A percentile compares a stretch with the other conserved stretches of the same genome.
Conservation (phyloP, 2,113 vertebrate species). For the Aegotheles bennettii region DNA sequence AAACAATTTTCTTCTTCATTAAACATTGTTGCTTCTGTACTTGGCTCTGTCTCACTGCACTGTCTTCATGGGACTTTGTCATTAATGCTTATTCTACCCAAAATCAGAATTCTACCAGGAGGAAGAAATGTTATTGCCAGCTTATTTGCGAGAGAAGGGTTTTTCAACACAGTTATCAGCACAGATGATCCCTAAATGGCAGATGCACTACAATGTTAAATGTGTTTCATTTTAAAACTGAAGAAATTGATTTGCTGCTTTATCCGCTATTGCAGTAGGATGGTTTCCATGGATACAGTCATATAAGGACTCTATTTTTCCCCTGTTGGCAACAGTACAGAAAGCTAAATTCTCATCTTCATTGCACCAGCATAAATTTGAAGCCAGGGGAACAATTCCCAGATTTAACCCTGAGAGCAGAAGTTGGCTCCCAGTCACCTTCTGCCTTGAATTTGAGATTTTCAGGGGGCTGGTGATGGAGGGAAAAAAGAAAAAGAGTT, state of each 20-base stretch:
- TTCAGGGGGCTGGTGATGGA: rapidly evolving
- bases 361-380: constrained; percentile 28
- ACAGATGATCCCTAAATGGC: neutral
- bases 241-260: constrained; percentile 47
- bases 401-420: neutral
- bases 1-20: constrained; percentile 66
- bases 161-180: constrained; percentile 18
- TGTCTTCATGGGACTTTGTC: neutral
- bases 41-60: constrained; percentile 7
- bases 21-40: constrained; percentile 32
- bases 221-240: constrained; percentile 41
- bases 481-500: neutral
- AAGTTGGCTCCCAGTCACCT: neutral
- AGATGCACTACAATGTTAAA: constrained; percentile 14
- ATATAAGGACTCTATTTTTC: constrained; percentile 26
- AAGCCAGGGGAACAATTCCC: neutral
- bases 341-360: constrained; percentile 42
- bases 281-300: constrained; percentile 68
- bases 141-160: neutral
- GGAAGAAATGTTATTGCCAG: neutral
- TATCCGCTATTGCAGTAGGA: constrained; percentile 5
- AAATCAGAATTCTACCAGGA: neutral
- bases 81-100: neutral
- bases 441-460: neutral
- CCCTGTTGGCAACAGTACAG: constrained; percentile 17